Conservation (phyloP, 1,140 invertebrate genomes). For the Calliphora vicina region DNA sequence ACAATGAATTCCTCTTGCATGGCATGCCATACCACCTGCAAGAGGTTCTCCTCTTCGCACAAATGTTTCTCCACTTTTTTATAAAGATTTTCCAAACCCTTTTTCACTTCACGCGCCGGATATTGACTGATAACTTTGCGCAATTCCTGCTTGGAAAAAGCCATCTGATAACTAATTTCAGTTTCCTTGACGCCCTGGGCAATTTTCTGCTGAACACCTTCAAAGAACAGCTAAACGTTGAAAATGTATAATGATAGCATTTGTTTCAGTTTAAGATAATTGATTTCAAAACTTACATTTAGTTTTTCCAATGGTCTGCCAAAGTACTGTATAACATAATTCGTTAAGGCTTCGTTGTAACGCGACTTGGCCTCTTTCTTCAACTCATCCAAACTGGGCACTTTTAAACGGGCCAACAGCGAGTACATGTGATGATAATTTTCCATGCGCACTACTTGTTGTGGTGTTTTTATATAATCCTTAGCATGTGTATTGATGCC, state of each 20-base stretch:
- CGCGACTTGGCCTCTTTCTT: slow-evolving; percentile 91
- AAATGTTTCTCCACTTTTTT: slow-evolving; percentile 98
- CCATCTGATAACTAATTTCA: slow-evolving; percentile 97
- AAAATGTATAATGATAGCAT: slow-evolving; percentile 6
- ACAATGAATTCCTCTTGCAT: slow-evolving; percentile 99
- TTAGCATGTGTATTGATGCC: slow-evolving; percentile 80
- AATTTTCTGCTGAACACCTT: slow-evolving; percentile 90
- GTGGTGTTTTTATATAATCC: slow-evolving; percentile 93
- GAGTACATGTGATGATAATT: slow-evolving; percentile 96
- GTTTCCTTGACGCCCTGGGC: slow-evolving; percentile 93
- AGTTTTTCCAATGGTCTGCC: slow-evolving; percentile 95
- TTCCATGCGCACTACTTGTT: slow-evolving; percentile 95
- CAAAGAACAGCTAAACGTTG: slow-evolving; percentile 85
- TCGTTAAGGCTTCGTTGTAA: slow-evolving; percentile 88
- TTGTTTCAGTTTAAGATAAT: neutral
- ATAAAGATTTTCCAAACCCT: slow-evolving; percentile 93
- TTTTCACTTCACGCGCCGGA: slow-evolving; percentile 94
- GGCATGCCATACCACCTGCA: slow-evolving; percentile 97
- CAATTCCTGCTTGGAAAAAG: slow-evolving; percentile 96
- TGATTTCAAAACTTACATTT: slow-evolving; percentile 71
- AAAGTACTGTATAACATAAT: slow-evolving; percentile 94
- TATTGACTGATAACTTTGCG: slow-evolving; percentile 95
- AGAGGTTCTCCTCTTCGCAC: slow-evolving; percentile 91
- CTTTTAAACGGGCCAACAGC: slow-evolving; percentile 88
- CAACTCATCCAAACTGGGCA: slow-evolving; percentile 85